Conservation (phyloP, 2,113 vertebrate genomes). For the Pica pica region DNA sequence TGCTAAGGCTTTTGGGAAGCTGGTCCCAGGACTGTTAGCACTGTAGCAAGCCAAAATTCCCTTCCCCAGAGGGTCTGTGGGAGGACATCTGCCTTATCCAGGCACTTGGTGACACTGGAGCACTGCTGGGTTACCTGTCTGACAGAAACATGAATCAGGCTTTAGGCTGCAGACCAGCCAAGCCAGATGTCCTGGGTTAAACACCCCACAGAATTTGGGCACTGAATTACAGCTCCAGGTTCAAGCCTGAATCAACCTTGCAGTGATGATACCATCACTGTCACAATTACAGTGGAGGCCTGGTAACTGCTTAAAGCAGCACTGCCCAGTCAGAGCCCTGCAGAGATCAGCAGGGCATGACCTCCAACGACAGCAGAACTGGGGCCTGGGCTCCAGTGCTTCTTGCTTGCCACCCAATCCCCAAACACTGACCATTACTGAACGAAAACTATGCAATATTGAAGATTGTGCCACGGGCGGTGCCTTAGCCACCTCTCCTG, state of each 20-base stretch:
- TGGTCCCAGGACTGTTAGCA: neutral
- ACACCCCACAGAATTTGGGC: neutral
- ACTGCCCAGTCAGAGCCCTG: neutral
- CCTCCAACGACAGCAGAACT: rapidly evolving
- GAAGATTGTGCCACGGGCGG: neutral
- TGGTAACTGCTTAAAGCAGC: neutral
- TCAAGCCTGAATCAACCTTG: neutral
- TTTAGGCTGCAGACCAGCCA: neutral
- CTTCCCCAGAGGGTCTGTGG: neutral
- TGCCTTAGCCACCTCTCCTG: neutral
- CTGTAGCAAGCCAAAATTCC: neutral
- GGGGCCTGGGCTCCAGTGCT: neutral
- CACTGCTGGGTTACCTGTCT: neutral
- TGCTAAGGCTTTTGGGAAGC: neutral
- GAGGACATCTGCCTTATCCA: neutral
- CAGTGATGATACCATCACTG: neutral
- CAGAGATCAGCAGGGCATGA: neutral
- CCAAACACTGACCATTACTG: neutral
- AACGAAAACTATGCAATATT: constrained; percentile 28
- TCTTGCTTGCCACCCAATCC: neutral
- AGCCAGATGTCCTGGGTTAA: neutral
- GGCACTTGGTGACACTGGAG: neutral
- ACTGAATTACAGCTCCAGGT: neutral
- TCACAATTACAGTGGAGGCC: neutral
- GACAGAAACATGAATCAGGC: neutral